Conservation (phyloP, 2,888 invertebrate genomes). For the Ichneumon xanthorius region DNA sequence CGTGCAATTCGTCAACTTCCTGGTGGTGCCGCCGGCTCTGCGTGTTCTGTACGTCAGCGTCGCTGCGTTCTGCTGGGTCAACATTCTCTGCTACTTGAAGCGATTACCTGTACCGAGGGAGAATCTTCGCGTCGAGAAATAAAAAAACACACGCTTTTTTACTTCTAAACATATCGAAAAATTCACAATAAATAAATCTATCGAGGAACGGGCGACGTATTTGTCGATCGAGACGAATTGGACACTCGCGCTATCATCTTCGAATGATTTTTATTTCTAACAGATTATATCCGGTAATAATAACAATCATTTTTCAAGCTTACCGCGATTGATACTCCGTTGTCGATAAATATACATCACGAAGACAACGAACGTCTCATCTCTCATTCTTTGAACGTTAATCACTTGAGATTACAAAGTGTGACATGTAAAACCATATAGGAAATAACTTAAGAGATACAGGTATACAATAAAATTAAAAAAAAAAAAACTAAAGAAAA, state of each 20-base stretch:
- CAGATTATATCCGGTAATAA: constrained; percentile 54
- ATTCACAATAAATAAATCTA: not conserved
- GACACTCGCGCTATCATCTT: not conserved
- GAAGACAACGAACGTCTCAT: constrained; percentile 35
- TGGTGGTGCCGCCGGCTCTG: constrained; percentile 89
- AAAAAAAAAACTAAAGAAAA: constrained; percentile 1
- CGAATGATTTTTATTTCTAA: constrained; percentile 58
- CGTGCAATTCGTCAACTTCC: constrained; percentile 92
- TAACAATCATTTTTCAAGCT: constrained; percentile 63
- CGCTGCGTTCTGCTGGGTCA: constrained; percentile 93
- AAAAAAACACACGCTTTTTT: constrained; percentile 19
- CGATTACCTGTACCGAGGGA: constrained; percentile 69
- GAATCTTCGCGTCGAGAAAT: constrained; percentile 24
- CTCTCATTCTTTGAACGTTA: constrained; percentile 41
- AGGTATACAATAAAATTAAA: constrained; percentile 44
- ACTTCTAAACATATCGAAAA: constrained; percentile 8
- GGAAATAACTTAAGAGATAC: constrained; percentile 63
- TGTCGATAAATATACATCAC: constrained; percentile 53
- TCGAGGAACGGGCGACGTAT: not conserved
- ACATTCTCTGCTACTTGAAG: constrained; percentile 93
- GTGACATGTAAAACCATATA: constrained; percentile 53
- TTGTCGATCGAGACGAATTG: constrained; percentile 11
- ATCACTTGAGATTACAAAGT: constrained; percentile 53
- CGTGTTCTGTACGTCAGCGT: constrained; percentile 92
- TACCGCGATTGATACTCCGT: constrained; percentile 49